phyloP scores from a whole-genome alignment of 37 sponge, comb jelly and placozoan genomes.

The Hormiphora californensis region DNA sequence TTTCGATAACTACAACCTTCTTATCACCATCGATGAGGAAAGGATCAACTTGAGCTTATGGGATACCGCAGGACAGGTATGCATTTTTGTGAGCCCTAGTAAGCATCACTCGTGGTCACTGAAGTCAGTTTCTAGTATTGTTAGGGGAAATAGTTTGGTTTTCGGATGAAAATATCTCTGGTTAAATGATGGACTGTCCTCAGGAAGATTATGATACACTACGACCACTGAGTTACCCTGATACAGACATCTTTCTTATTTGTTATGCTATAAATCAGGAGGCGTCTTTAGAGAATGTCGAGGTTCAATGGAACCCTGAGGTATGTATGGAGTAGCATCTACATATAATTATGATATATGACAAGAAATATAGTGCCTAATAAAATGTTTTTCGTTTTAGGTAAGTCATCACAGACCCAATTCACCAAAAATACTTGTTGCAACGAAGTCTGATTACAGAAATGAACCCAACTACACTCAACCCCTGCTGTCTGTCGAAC shows the following conservation, averaged over 20 bases:
- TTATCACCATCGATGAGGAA: not conserved
- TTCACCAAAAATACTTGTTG: no score
- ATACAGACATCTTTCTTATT: constrained; percentile 7
- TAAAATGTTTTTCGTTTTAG: not conserved
- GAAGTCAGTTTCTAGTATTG: no score
- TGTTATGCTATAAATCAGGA: not conserved
- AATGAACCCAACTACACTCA: no score
- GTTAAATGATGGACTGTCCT: not conserved
- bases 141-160: no score
- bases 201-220: constrained; percentile 9
- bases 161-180: no score
- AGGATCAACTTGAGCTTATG: not conserved
- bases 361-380: not conserved
- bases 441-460: not conserved
- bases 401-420: no score
- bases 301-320: not conserved
- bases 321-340: not conserved
- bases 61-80: not conserved
- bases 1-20: constrained; percentile 3
- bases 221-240: not conserved
- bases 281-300: not conserved
- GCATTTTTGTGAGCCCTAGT: not conserved
- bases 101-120: no score
- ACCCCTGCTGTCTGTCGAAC: no score
- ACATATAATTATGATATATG: not conserved